Conservation (phyloP, 2,113 vertebrate species). For the Myrmecophaga tridactyla region DNA sequence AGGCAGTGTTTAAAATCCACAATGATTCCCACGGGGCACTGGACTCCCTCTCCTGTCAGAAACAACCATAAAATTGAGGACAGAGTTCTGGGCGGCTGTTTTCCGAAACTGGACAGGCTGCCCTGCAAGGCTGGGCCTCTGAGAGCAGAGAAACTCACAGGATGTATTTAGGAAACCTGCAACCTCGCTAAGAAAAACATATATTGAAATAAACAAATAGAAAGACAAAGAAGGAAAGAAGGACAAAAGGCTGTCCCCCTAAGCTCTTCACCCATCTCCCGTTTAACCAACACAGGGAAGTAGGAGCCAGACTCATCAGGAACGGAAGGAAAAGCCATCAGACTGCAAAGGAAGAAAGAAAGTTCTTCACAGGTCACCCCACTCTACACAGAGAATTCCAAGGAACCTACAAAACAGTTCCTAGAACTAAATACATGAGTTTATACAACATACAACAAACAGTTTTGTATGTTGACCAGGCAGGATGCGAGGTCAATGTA, state of each 20-base stretch:
- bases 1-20: neutral
- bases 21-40: neutral
- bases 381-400: neutral
- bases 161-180: too few species aligned
- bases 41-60: neutral
- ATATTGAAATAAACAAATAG: too few species aligned
- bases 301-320: accelerated
- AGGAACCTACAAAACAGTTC: neutral
- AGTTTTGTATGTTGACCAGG: too few species aligned
- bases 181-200: too few species aligned
- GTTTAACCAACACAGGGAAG: neutral
- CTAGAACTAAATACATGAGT: neutral
- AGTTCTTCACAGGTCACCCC: neutral
- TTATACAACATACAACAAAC: too few species aligned
- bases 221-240: too few species aligned
- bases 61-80: neutral
- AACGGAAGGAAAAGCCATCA: neutral
- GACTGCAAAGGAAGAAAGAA: neutral
- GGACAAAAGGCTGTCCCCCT: neutral
- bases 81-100: accelerated
- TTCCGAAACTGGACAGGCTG: accelerated
- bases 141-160: accelerated
- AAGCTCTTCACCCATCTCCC: too few species aligned
- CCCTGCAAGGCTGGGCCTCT: accelerated
- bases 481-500: neutral